Conservation (phyloP, 2,888 invertebrate genomes). For the Physocephala rufipes region DNA sequence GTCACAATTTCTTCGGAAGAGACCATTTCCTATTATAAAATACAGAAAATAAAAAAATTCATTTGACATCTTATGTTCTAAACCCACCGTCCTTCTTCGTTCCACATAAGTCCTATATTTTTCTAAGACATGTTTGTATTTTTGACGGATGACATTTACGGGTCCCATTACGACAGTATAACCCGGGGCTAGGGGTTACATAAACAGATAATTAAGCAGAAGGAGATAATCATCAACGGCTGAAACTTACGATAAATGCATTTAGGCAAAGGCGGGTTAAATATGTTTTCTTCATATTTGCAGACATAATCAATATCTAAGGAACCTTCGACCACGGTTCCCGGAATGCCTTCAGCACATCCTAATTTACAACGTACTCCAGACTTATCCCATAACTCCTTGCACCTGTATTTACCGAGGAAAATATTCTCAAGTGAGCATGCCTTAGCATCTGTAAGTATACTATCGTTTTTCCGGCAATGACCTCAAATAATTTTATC, state of each 20-base stretch:
- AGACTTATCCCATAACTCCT: slow-evolving; percentile 68
- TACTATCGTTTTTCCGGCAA: background rate
- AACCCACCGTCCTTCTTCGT: slow-evolving; percentile 50
- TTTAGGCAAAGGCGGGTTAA: slow-evolving; percentile 77
- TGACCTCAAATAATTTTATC: background rate
- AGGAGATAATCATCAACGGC: background rate
- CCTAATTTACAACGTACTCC: slow-evolving; percentile 72
- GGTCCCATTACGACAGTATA: slow-evolving; percentile 47
- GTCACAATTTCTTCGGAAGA: slow-evolving; percentile 59
- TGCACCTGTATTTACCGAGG: slow-evolving; percentile 80
- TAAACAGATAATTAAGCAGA: background rate
- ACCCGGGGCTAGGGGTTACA: slow-evolving; percentile 50
- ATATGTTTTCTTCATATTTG: slow-evolving; percentile 72
- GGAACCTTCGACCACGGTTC: slow-evolving; percentile 71
- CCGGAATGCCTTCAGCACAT: slow-evolving; percentile 70
- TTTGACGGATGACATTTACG: slow-evolving; percentile 19
- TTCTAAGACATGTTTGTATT: slow-evolving; percentile 40
- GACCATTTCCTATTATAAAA: slow-evolving; percentile 56
- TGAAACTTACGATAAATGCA: slow-evolving; percentile 75
- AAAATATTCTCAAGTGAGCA: slow-evolving; percentile 66
- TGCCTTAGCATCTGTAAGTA: background rate
- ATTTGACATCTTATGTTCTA: background rate
- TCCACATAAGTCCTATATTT: slow-evolving; percentile 53
- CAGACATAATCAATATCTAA: slow-evolving; percentile 75
- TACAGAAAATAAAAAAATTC: background rate